Evolutionary conservation across 2,113 vertebrate genomes (phyloP), one percentile per base, ranked within the genome.

Genomic region (Embiotoca jacksoni): DNA sequence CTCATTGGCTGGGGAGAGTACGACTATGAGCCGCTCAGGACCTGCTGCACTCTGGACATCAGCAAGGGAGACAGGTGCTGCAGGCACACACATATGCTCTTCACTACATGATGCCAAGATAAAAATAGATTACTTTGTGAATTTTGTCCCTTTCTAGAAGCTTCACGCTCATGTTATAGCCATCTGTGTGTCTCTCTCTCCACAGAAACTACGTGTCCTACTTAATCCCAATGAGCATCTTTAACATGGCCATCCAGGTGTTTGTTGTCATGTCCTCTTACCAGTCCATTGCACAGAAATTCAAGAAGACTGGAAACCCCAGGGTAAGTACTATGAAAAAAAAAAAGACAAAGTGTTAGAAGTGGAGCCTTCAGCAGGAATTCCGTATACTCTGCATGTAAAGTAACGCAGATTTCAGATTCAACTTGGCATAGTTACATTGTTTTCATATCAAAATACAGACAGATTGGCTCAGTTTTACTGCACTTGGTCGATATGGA

Each of bases 41-140:
- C 97, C 33, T 99, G 98, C 93, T 99, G 97, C 80, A 99, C 97
- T 1, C 89, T 99, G 94, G 97, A 99, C 90, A 97, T 97, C 86
- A 96, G 93, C 90, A 97, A 94, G 85, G 95, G 96, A 80, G 97
- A 97, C 94, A 96, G 97, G 98, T 99, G 88, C 88, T 35, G 49
- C 23, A 23, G 23, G 23, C 23, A 23, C 23, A 23, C 23, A 23
- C 23, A 23, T 39, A 14, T 2, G 47, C 5, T 41, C 39, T 31
- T 41, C 11, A 23, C n/a, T 15, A 1, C 23, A 23, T 32, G 7
- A 14, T 5, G 6, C 32, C 7, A 39, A 72, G 14, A 37, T 16
- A 46, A 15, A 44, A n/a, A 7, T 1, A 46, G 23, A n/a, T 57
- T 23, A 32, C 4, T 46, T 41, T 16, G 30, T 9, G 5, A 57